Conservation (phyloP, 2,888 invertebrate species). For the Cantharis rustica region DNA sequence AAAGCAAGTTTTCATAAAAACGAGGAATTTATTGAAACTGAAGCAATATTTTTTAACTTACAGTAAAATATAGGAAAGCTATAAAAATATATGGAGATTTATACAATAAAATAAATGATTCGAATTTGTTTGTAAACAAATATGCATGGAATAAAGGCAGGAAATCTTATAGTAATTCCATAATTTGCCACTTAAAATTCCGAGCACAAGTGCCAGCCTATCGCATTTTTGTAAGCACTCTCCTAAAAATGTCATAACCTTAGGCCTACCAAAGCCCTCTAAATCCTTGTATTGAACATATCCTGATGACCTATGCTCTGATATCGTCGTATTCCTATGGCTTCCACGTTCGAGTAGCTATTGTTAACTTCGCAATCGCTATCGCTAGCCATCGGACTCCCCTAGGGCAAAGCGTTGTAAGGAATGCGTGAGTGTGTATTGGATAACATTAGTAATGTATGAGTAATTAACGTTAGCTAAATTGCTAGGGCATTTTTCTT, state of each 20-base stretch:
- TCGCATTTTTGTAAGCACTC: constrained; percentile 38
- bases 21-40: neutral
- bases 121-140: constrained; percentile 12
- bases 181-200: constrained; percentile 43
- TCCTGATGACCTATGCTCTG: constrained; percentile 41
- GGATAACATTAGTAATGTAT: constrained; percentile 10
- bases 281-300: constrained; percentile 44
- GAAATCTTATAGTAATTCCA: constrained; percentile 30
- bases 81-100: constrained; percentile 6
- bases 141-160: constrained; percentile 12
- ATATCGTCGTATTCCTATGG: constrained; percentile 35
- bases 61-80: neutral
- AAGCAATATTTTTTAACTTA: neutral
- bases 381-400: constrained; percentile 28
- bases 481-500: neutral
- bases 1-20: neutral
- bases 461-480: neutral
- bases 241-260: constrained; percentile 43
- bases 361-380: constrained; percentile 37
- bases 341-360: constrained; percentile 40
- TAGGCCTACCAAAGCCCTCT: constrained; percentile 40
- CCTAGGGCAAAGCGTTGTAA: constrained; percentile 32
- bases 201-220: constrained; percentile 37
- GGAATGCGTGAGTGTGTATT: constrained; percentile 30
- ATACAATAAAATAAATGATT: constrained; percentile 1